Base-by-base conservation (phyloP, 2,888 invertebrate genomes). In the Myathropa florea region DNA sequence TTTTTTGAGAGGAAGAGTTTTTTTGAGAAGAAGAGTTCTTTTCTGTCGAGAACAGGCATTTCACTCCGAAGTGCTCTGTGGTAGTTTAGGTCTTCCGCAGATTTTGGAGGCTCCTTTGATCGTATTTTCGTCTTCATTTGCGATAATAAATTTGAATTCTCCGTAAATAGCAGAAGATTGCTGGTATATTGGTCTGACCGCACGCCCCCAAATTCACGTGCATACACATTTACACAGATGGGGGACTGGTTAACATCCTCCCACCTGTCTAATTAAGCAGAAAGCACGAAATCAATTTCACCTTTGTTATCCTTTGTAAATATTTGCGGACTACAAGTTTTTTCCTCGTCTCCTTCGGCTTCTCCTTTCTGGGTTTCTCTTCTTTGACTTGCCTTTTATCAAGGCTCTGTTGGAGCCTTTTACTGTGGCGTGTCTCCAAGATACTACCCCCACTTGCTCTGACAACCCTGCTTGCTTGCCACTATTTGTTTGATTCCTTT, bases 241-340 rank as follows among this genome's bases (percentile, higher is more conserved):
- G n/a, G n/a, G n/a, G n/a, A n/a, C n/a, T n/a, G n/a, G n/a, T n/a
- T 33, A 12, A 33, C 33, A 33, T 33, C 59, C 36, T 63, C 64
- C 60, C 68, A 63, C 60, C 68, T 65, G 78, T 71, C 83, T 83
- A 86, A 86, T 86, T 86, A 83, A 78, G 86, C 70, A 78, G 78
- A 86, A 86, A 86, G 75, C 83, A 86, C 83, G 83, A 83, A 86
- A 86, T 78, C 83, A 83, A 83, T 83, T 86, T 86, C 61, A 79
- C 78, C 83, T 83, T 86, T 86, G 85, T 83, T 86, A 79, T 83
- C 83, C 78, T 78, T 86, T 73, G 78, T 59, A 86, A 86, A 86
- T 83, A 83, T 73, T 83, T 86, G 86, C 14, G 60, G 73, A 53
- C 68, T 63, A 63, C 39, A 83, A 67, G 83, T 70, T 65, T 67